Evolutionary conservation across 2,888 invertebrate genomes (phyloP), one percentile per base, ranked within the genome.

Genomic region (Xylota segnis): DNA sequence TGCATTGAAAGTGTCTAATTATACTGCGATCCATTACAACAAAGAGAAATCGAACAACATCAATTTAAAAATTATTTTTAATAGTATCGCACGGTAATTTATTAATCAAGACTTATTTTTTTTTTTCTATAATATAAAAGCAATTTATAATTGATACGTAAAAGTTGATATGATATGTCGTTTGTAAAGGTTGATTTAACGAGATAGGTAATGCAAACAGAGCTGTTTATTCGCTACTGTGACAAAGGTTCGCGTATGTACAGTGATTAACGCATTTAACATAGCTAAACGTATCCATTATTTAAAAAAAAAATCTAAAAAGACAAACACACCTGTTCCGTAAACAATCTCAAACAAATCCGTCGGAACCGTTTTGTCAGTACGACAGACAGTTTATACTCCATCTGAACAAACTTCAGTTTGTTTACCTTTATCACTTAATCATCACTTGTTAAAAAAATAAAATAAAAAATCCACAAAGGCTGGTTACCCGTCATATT

Each of bases 1-100:
- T 40, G 37, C 54, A 29, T 37, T 54, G 40, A 54, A 68, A 54
- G 14, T 43, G 16, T 68, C 40, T 40, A 68, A 68, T 68, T 68
- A 54, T 27, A 40, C 40, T 54, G 14, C 14, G 6, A 54, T 23
- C 14, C 54, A 10, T 54, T 40, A 40, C 40, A 37, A 40, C 40
- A 40, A 66, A 34, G 23, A 32, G 37, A 12, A 66, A 37, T 10
- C 32, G 14, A 37, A 27, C 10, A 18, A 43, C 14, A 14, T 43
- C 14, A 6, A 43, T 43, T 0, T n/a, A 27, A 47, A 45, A 32
- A 63, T 3, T 58, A 34, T 58, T 9, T 9, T 58, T 58, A 34
- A 12, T 18, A 16, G 9, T n/a, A 54, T 23, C 14, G 14, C 6
- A 9, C 14, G 14, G 54, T 54, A 14, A 54, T 29, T 54, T 12